Base-by-base conservation (phyloP, 2,113 vertebrate genomes). In the Steatornis caripensis region DNA sequence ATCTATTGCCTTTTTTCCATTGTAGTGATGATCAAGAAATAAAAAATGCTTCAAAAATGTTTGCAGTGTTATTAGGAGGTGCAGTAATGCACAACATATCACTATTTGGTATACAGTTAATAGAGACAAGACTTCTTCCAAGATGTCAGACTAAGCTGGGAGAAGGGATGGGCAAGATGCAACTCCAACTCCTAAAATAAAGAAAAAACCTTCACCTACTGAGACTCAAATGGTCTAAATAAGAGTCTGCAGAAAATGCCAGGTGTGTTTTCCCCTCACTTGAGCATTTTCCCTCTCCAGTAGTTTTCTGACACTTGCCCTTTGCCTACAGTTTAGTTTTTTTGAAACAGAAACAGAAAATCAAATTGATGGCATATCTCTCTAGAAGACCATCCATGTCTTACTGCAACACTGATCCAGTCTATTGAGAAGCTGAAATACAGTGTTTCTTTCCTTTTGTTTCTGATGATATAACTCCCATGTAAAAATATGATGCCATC, bases 41-140 rank as follows among this genome's bases (percentile, higher is more conserved):
- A 39, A 88, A 93, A 96, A 57, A 29, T 21, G 57, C 64, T 97
- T 95, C 13, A 89, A 82, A 96, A 96, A 86, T 89, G 93, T 94
- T 85, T 93, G 12, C 60, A 96, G n/a, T 94, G 83, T 78, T 94
- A 79, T 93, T 92, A 94, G 66, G 21, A 85, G 34, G 41, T 23
- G 78, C 85, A 81, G 57, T 18, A 62, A 78, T 80, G 39, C 26
- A 87, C 43, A 84, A 37, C 65, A 54, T 51, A 71, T 41, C 53
- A 39, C 49, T 96, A 18, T 77, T 72, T 45, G 30, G 22, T 60
- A 77, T 54, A 53, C 46, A 41, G 16, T 58, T 89, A 46, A n/a
- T 49, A 70, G 60, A 69, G 46, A 97, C 30, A 61, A 79, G 89
- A 92, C 27, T 78, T 79, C 81, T 97, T 93, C 89, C 55, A 78